Evolutionary conservation across 2,888 invertebrate species (phyloP).

Genomic region (Halictus quadricinctus): DNA sequence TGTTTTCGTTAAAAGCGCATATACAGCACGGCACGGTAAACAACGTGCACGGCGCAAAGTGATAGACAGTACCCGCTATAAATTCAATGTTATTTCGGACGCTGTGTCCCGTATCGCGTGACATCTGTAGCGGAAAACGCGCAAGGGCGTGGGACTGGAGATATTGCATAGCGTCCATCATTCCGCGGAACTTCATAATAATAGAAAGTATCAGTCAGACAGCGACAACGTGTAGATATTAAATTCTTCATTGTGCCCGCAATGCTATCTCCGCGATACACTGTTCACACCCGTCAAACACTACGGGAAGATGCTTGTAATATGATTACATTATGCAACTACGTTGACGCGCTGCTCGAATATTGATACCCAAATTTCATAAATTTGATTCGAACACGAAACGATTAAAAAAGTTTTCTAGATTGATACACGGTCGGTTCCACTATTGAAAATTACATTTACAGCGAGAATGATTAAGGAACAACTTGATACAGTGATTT

Average conservation of each 20-base stretch:
- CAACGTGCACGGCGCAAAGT: conserved; percentile 2
- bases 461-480: no score
- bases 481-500: no score
- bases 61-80: conserved; percentile 45
- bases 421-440: neutral
- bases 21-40: conserved; percentile 8
- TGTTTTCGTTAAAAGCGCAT: conserved; percentile 23
- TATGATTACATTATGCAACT: conserved; percentile 15
- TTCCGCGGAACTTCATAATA: conserved; percentile 46
- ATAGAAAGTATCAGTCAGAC: conserved; percentile 48
- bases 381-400: neutral
- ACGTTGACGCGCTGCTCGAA: no score
- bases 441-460: no score
- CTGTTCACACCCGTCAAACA: conserved; percentile 1
- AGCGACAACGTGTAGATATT: conserved; percentile 39
- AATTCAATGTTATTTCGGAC: conserved; percentile 56
- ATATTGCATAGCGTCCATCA: conserved; percentile 51
- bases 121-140: conserved; percentile 53
- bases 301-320: neutral
- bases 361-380: neutral
- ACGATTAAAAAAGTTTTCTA: neutral
- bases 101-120: conserved; percentile 37
- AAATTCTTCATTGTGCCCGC: conserved; percentile 37
- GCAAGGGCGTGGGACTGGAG: conserved; percentile 43
- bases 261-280: conserved; percentile 18